Evolutionary conservation across 2,113 vertebrate genomes (phyloP).

Genomic region (Microtus oregoni): DNA sequence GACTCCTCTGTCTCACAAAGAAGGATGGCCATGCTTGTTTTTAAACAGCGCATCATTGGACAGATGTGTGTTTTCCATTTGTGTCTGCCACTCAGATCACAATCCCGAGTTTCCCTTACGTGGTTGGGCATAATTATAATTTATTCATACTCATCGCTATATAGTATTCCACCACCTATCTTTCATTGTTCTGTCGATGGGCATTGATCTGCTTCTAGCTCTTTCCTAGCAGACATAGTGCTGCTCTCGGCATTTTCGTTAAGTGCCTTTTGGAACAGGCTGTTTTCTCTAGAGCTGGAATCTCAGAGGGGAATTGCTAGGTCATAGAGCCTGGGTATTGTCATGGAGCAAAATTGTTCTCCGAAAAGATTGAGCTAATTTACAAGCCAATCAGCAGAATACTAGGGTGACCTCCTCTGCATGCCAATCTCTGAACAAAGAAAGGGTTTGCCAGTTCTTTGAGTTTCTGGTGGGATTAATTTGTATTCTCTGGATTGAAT

Average conservation of each 20-base stretch:
- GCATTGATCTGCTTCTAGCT: constrained; percentile 6
- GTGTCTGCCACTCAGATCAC: neutral
- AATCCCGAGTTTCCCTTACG: neutral
- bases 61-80: neutral
- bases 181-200: neutral
- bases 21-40: neutral
- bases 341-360: neutral
- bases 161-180: neutral
- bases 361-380: neutral
- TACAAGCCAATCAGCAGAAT: neutral
- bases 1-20: neutral
- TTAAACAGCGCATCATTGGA: neutral
- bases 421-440: too few species aligned
- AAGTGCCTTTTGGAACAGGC: neutral
- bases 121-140: neutral
- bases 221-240: neutral
- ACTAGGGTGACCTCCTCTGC: neutral
- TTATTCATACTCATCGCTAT: neutral
- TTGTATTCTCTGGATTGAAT: constrained; percentile 40
- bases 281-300: constrained; percentile 9
- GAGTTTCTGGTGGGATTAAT: neutral
- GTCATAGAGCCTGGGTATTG: neutral
- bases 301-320: neutral
- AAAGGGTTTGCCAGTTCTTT: neutral
- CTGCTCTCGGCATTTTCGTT: constrained; percentile 12